A percentile compares a stretch with the other conserved stretches of the same genome.
Conservation (phyloP, 2,888 invertebrate genomes). For the Athalia rosae region DNA sequence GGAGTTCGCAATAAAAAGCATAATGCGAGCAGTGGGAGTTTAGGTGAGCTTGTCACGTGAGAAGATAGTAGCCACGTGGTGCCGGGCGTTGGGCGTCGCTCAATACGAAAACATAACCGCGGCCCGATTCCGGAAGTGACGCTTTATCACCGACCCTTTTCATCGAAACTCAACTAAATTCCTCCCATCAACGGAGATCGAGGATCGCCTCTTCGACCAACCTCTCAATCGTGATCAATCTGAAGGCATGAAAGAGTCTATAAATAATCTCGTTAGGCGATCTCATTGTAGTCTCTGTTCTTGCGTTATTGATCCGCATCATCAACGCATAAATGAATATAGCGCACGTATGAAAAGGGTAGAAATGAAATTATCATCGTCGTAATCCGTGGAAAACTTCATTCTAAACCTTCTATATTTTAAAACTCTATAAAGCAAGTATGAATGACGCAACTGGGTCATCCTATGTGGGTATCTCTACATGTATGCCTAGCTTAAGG, state of each 20-base stretch:
- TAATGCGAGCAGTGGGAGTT: slow-evolving; percentile 43
- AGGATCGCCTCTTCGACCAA: not conserved
- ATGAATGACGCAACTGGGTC: slow-evolving; percentile 28
- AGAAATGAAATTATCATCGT: not conserved
- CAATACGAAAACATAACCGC: slow-evolving; percentile 39
- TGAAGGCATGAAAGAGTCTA: not conserved
- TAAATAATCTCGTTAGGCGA: no score
- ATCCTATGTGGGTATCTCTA: slow-evolving; percentile 14
- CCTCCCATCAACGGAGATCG: not conserved
- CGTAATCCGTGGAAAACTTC: not conserved
- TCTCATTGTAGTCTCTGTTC: not conserved
- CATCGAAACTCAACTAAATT: slow-evolving; percentile 18
- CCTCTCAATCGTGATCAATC: not conserved
- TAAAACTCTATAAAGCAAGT: not conserved
- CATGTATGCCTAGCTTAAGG: slow-evolving; percentile 26
- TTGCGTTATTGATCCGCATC: not conserved
- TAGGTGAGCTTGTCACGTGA: slow-evolving; percentile 48
- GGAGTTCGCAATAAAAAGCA: slow-evolving; percentile 45
- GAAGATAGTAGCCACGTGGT: slow-evolving; percentile 45
- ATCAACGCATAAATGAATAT: no score
- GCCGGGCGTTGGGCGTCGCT: slow-evolving; percentile 11
- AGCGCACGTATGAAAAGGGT: not conserved
- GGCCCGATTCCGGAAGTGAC: slow-evolving; percentile 20
- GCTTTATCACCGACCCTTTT: slow-evolving; percentile 7
- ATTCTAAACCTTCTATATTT: not conserved